These are phyloP conservation scores for Ichneumoninae sp. DNA, from an alignment of 2,888 invertebrate genomes.

Conservation along the genomic window DNA sequence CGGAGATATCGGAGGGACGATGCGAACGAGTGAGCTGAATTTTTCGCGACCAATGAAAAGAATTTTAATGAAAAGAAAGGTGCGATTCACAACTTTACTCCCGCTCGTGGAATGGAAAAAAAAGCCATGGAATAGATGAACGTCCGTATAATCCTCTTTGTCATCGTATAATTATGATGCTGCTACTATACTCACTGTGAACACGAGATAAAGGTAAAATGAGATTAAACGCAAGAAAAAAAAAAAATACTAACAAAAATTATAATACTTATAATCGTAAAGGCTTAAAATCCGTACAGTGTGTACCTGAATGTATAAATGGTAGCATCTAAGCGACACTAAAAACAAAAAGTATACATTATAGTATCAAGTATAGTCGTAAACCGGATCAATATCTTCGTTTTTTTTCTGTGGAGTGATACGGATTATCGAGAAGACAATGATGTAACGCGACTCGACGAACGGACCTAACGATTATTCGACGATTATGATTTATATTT, in stretches of 20 bases:
- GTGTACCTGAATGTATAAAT: slow-evolving; percentile 72
- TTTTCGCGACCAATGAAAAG: neutral
- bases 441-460: slow-evolving; percentile 36
- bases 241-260: slow-evolving; percentile 3
- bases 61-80: too few species aligned
- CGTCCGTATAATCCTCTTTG: slow-evolving; percentile 49
- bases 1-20: neutral
- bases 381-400: slow-evolving; percentile 33
- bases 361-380: slow-evolving; percentile 49
- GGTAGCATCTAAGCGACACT: slow-evolving; percentile 63
- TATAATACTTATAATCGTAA: slow-evolving; percentile 61
- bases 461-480: slow-evolving; percentile 59
- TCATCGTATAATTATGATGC: slow-evolving; percentile 60
- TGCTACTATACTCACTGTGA: slow-evolving; percentile 50
- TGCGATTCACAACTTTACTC: too few species aligned
- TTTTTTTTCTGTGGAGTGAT: neutral
- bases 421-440: slow-evolving; percentile 9
- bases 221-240: slow-evolving; percentile 37
- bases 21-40: neutral
- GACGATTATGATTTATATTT: neutral
- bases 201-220: slow-evolving; percentile 36
- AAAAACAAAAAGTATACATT: slow-evolving; percentile 52
- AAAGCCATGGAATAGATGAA: slow-evolving; percentile 16
- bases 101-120: neutral
- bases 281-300: slow-evolving; percentile 69